These are phyloP conservation scores for Camponotus floridanus DNA, from an alignment of 1,140 invertebrate genomes.

Conservation along the genomic window DNA sequence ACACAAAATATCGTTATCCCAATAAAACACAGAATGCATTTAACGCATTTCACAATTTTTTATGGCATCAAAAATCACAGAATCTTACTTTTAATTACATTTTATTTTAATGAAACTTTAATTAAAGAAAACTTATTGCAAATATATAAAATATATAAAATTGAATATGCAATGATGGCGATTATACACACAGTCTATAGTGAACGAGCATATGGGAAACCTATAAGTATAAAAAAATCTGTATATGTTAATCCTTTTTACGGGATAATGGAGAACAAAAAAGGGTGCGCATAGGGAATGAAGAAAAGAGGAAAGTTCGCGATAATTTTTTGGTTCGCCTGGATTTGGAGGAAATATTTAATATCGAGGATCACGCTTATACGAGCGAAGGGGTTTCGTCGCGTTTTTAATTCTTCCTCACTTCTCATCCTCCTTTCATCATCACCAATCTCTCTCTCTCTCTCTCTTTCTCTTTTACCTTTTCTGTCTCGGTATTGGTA, in stretches of 20 bases:
- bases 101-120: conserved; percentile 8
- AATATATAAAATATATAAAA: conserved; percentile 17
- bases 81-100: neutral
- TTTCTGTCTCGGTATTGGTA: conserved; percentile 42
- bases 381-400: neutral
- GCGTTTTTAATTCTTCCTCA: conserved; percentile 41
- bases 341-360: conserved; percentile 36
- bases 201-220: neutral
- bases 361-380: conserved; percentile 22
- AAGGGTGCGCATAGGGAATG: neutral
- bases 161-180: neutral
- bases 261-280: conserved; percentile 8
- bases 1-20: neutral
- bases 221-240: neutral
- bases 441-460: conserved; percentile 2
- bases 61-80: neutral
- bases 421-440: conserved; percentile 12
- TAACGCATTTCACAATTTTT: neutral
- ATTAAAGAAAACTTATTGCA: neutral
- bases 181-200: neutral
- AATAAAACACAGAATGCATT: conserved; percentile 12
- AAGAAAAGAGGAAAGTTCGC: neutral
- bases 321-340: conserved; percentile 25
- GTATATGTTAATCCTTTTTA: conserved; percentile 3
- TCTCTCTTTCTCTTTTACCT: neutral